A percentile compares a stretch with the other conserved stretches of the same genome.
These are phyloP conservation scores for Herpetotheres cachinnans DNA, from an alignment of 2,113 vertebrate genomes.

Conservation along the genomic window DNA sequence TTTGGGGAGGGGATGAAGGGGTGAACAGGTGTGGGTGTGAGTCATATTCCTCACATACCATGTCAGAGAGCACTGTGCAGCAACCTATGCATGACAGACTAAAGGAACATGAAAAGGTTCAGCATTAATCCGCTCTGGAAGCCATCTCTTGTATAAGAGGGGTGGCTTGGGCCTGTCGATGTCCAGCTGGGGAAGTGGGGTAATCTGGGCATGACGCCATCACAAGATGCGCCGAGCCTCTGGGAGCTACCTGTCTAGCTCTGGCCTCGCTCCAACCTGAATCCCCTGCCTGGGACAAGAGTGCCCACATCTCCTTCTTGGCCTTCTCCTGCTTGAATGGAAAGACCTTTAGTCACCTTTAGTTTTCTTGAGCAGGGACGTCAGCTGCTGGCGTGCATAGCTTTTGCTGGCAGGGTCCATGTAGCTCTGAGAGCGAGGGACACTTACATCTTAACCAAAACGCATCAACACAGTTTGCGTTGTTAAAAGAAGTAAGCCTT, in stretches of 20 bases:
- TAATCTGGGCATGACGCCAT: background rate
- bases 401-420: background rate
- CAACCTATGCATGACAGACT: background rate
- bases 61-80: background rate
- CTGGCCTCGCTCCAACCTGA: background rate
- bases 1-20: background rate
- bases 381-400: background rate
- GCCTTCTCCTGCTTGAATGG: background rate
- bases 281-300: background rate
- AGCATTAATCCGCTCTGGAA: background rate
- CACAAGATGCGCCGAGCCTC: background rate
- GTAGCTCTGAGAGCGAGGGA: background rate
- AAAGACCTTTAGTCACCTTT: background rate
- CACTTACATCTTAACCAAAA: background rate
- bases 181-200: background rate
- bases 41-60: background rate
- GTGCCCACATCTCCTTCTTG: background rate
- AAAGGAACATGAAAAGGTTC: background rate
- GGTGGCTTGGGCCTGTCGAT: background rate
- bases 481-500: slow-evolving; percentile 3
- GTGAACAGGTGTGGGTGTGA: background rate
- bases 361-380: background rate
- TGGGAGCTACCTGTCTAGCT: background rate
- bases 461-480: background rate
- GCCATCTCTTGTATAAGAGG: background rate